These are phyloP conservation scores for Quadroppia sp. DNA, from an alignment of 2,888 invertebrate genomes.

Conservation along the genomic window DNA sequence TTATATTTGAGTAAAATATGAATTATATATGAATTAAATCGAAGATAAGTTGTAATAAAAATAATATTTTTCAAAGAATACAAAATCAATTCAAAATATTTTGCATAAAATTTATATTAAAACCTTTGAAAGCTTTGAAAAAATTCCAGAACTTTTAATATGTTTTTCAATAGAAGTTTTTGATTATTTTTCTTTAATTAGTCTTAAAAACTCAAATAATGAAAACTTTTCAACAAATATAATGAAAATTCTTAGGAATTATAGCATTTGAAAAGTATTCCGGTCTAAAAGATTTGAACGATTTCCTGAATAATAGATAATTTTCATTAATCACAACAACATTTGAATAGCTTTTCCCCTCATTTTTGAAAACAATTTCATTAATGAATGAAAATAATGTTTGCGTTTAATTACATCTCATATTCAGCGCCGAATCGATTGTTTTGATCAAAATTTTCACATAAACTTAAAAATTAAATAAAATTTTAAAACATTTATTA, in stretches of 20 bases:
- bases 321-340: constrained; percentile 14
- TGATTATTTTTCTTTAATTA: neutral
- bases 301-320: neutral
- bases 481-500: too few relatives aligned
- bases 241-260: neutral
- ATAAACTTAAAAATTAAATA: too few relatives aligned
- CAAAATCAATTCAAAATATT: too few relatives aligned
- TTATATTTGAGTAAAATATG: too few relatives aligned
- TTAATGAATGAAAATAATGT: neutral
- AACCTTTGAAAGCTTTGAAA: neutral
- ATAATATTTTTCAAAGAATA: too few relatives aligned
- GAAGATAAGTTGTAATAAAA: too few relatives aligned
- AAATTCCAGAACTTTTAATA: neutral
- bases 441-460: neutral
- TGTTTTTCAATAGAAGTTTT: neutral
- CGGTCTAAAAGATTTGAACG: neutral
- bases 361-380: neutral
- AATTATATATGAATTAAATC: too few relatives aligned
- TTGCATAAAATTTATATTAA: too few relatives aligned
- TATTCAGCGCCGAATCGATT: neutral
- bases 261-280: neutral
- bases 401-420: neutral
- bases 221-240: neutral
- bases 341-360: neutral
- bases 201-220: neutral